Evolutionary conservation across 1,140 invertebrate genomes (phyloP).

Genomic region (Zeugodacus cucurbitae): DNA sequence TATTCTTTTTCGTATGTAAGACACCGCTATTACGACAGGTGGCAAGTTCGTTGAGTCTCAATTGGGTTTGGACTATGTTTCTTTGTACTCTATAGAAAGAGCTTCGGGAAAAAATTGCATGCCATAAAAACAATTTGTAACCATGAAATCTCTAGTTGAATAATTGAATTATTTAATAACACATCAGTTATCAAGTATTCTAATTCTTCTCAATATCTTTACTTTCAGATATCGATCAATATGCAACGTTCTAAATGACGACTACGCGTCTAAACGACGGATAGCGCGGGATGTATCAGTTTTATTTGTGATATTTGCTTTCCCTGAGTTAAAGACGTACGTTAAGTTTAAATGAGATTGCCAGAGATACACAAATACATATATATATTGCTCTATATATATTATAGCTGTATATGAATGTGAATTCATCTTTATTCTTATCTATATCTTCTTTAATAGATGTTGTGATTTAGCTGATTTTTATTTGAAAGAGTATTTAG

Average conservation of each 20-base stretch:
- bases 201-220: background rate
- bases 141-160: no score
- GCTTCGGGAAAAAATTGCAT: no score
- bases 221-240: constrained; percentile 50
- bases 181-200: background rate
- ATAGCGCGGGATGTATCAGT: constrained; percentile 58
- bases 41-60: background rate
- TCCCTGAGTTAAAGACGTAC: constrained; percentile 57
- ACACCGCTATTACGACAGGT: background rate
- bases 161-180: no score
- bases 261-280: constrained; percentile 50
- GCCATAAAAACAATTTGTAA: no score
- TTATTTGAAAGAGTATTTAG: background rate
- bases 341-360: constrained; percentile 39
- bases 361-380: background rate
- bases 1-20: background rate
- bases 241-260: constrained; percentile 63
- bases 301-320: constrained; percentile 55
- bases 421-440: background rate
- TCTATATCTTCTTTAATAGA: background rate
- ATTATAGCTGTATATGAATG: background rate
- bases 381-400: background rate
- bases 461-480: background rate
- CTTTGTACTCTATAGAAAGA: no score
- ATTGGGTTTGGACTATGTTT: no score